Percentiles rank a stretch among this genome's conserved stretches.
Conservation (phyloP, 2,797 vertebrate species). For the Streptopelia turtur region DNA sequence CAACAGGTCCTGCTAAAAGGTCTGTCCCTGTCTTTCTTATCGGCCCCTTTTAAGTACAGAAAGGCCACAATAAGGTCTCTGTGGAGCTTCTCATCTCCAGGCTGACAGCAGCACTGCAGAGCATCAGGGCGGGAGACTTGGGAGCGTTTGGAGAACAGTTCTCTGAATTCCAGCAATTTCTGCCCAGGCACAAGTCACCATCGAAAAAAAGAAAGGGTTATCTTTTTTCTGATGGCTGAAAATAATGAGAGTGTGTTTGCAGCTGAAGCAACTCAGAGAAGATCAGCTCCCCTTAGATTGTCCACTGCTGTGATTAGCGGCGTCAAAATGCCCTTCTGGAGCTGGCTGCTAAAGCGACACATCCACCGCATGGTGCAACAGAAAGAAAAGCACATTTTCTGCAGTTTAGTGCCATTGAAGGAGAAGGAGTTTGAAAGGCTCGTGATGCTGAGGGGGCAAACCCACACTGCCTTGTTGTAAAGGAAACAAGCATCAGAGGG, state of each 20-base stretch:
- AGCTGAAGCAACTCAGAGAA: neutral
- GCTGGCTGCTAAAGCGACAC: neutral
- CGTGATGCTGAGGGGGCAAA: neutral
- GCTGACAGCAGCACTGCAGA: neutral
- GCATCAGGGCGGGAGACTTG: neutral
- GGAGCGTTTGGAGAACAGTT: neutral
- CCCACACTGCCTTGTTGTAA: neutral
- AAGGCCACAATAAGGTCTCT: too few species aligned
- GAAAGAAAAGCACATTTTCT: neutral
- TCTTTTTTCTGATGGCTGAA: neutral
- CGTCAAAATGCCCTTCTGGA: neutral
- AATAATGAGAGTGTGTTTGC: neutral
- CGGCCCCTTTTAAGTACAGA: too few species aligned
- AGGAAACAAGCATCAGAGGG: constrained; percentile 11
- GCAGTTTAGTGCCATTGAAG: neutral
- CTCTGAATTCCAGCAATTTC: neutral
- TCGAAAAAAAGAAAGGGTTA: neutral
- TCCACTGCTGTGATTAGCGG: neutral
- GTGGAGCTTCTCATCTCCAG: too few species aligned
- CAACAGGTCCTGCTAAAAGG: too few species aligned
- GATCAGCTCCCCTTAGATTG: neutral
- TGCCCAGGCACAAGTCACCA: neutral
- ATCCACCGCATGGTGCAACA: fast-evolving
- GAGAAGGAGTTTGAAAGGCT: neutral
- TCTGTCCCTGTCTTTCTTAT: too few species aligned